Evolutionary conservation across 2,113 vertebrate genomes (phyloP).

Genomic region (Sitta europaea): DNA sequence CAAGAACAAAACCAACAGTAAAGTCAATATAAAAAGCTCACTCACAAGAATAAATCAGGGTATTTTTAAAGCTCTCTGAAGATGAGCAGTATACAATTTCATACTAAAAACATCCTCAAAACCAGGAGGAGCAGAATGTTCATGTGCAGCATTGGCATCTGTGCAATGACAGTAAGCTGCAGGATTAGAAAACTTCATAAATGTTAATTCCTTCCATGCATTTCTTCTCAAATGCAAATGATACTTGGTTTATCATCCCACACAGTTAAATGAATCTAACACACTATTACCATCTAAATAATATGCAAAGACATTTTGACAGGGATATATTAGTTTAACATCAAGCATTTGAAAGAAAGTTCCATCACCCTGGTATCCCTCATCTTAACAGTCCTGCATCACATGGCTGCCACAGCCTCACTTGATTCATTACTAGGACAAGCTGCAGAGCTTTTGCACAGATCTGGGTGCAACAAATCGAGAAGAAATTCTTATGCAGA

Average conservation of each 20-base stretch:
- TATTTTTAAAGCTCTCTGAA: neutral
- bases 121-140: neutral
- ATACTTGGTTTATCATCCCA: neutral
- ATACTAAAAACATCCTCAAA: neutral
- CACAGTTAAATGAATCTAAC: conserved; percentile 24
- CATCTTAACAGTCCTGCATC: neutral
- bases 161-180: conserved; percentile 5
- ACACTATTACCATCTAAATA: conserved; percentile 29
- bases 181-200: conserved; percentile 40
- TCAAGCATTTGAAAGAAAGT: neutral
- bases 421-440: neutral
- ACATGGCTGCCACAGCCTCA: neutral
- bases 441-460: neutral
- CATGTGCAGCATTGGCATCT: neutral
- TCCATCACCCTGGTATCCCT: neutral
- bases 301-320: conserved; percentile 50
- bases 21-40: neutral
- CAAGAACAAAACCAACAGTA: neutral
- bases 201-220: conserved; percentile 52
- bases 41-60: neutral
- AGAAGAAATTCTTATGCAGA: neutral
- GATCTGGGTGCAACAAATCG: neutral
- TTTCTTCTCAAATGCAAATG: conserved; percentile 62
- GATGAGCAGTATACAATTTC: neutral
- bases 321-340: conserved; percentile 13